Conservation (phyloP, 2,797 vertebrate genomes). For the Hippocampus kuda region DNA sequence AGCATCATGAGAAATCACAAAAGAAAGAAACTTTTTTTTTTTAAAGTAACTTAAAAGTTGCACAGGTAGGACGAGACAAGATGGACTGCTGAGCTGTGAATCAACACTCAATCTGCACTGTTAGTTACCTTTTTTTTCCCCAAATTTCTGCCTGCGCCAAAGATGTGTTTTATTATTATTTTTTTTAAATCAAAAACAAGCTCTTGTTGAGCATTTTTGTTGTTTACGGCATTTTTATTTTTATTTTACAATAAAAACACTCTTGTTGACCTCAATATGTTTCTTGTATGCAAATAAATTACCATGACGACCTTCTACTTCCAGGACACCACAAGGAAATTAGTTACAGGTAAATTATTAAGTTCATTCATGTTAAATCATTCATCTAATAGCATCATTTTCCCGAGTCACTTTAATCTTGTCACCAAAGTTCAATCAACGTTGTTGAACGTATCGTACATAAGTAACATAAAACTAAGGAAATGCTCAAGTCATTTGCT, state of each 20-base stretch:
- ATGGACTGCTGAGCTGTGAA: constrained; percentile 57
- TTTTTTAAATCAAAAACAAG: neutral
- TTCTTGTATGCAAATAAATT: constrained; percentile 42
- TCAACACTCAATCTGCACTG: constrained; percentile 63
- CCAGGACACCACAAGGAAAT: neutral
- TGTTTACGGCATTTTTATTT: constrained; percentile 10
- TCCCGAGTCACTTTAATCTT: no score
- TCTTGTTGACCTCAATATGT: constrained; percentile 36
- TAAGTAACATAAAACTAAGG: no score
- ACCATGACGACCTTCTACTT: neutral
- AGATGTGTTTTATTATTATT: constrained; percentile 5
- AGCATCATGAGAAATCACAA: neutral
- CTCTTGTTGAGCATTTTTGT: constrained; percentile 1
- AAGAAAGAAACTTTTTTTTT: neutral
- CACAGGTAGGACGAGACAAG: constrained; percentile 13
- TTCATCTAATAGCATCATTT: no score
- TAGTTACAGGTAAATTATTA: no score
- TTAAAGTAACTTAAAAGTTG: constrained; percentile 6
- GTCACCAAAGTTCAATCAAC: no score
- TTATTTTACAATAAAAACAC: constrained; percentile 31
- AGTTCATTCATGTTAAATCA: no score
- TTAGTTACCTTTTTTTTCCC: constrained; percentile 10
- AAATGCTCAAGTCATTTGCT: neutral
- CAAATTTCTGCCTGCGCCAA: neutral
- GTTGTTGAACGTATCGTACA: no score